Base-by-base conservation (phyloP, 53 echinoderm and acorn worm species). In the Apostichopus leukothele region DNA sequence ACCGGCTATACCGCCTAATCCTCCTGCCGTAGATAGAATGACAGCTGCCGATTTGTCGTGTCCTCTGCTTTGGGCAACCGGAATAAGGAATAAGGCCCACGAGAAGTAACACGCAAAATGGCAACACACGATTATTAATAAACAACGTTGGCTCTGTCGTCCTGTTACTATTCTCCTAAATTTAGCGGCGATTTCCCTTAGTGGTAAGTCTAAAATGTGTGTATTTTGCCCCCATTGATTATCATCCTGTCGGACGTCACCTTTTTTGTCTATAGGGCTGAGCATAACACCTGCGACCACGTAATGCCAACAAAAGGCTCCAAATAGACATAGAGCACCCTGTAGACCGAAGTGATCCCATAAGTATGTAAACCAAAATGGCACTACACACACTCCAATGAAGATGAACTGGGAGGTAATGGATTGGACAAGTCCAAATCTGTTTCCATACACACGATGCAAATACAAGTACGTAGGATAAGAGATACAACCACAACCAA, bases 51-150 rank as follows among this genome's bases (percentile, higher is more conserved):
- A 79, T 79, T 39, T 4, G 8, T 79, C 79, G 52, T 50, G 19
- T 7, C 79, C 79, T 16, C 79, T 52, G 4, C 53, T 18, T 6
- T 79, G 50, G 9, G 79, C 79, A 8, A 79, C 79, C 19, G 51
- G 79, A 9, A 79, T 53, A 4, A 79, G 51, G 51, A 79, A 79
- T 10, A 79, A 6, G 8, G 52, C 79, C 79, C 79, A 79, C 19
- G 79, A 79, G 51, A 79, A 79, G 53, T 79, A 79, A 10, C 79
- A 79, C 12, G 51, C 79, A 51, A 79, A 79, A 16, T 79, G 79
- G 8, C 51, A 51, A 7, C 16, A 79, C 7, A 51, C 79, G 19
- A 79, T 79, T 5, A 79, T 8, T 19, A 79, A 53, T 10, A 79
- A 51, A 10, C 51, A 79, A 5, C 50, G 16, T 19, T 50, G 51